Evolutionary conservation across 2,797 vertebrate genomes (phyloP), one percentile per base, ranked within the genome.

Genomic region (Gila robusta): DNA sequence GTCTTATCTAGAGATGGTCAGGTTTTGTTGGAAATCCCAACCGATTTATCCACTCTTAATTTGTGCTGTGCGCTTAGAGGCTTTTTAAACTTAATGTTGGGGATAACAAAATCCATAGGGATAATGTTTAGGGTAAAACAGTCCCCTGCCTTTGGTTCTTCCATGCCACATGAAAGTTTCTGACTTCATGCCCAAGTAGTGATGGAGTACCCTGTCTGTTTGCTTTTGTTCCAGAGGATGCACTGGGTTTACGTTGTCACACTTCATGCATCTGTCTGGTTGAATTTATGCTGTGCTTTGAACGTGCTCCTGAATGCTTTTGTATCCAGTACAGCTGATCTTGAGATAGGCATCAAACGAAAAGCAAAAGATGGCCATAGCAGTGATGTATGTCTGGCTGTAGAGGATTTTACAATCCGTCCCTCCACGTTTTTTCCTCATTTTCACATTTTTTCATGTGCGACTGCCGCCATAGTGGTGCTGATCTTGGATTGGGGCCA

Each of bases 161-260:
- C 49, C 49, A 47, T 80, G 41, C 54, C 56, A 73, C 39, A 64
- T 85, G 67, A 79, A 80, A n/a, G 54, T 44, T 72, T 81, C 74
- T 59, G 62, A 56, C 83, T 71, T 49, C 78, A 86, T 81, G 70
- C 39, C 39, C 28, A 73, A 81, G 47, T 81, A 82, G 28, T 84
- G 71, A 82, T 82, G 83, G 72, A 84, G 47, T 76, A 21, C 69
- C 8, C 71, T 67, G 79, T 86, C 52, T 84, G 86, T 90, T 81
- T 88, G 59, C 87, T 81, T 90, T 67, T 69, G 73, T 82, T 90
- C 78, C 87, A 87, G 81, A 81, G 67, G 86, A 87, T 87, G 87
- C 77, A 79, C 85, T 64, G 54, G 59, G 81, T 90, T 89, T 89
- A 84, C 73, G 6, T 84, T 86, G 86, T 87, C 86, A 84, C 87